A percentile compares a stretch with the other conserved stretches of the same genome.
Conservation (phyloP, 2,888 invertebrate species). For the Pelosia muscerda region DNA sequence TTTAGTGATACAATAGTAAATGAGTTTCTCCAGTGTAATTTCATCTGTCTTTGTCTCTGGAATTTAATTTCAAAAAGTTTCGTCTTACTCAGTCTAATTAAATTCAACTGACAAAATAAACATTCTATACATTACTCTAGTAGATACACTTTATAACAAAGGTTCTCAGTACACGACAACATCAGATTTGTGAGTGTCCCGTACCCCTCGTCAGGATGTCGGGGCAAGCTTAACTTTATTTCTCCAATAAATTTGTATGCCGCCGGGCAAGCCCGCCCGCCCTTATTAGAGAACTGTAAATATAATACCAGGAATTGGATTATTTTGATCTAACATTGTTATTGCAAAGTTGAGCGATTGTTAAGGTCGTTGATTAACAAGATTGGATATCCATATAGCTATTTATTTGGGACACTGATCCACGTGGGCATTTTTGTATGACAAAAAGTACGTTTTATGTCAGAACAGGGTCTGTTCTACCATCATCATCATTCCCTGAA, state of each 20-base stretch:
- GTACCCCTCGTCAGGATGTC: constrained; percentile 46
- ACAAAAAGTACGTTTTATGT: no score
- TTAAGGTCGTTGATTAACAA: not conserved
- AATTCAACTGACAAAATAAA: constrained; percentile 3
- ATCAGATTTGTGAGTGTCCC: constrained; percentile 29
- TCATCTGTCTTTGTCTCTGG: no score
- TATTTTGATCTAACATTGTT: constrained; percentile 38
- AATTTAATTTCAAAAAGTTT: not conserved
- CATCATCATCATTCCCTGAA: no score
- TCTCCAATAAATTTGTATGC: constrained; percentile 55
- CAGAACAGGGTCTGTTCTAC: no score
- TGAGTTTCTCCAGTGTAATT: no score
- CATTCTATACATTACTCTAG: constrained; percentile 12
- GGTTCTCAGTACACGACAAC: constrained; percentile 22
- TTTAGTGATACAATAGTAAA: no score
- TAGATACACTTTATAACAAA: constrained; percentile 19
- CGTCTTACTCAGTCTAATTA: not conserved
- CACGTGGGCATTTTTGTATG: not conserved
- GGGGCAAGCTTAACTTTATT: constrained; percentile 54
- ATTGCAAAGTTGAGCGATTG: constrained; percentile 6
- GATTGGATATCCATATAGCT: not conserved
- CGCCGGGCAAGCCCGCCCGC: constrained; percentile 32
- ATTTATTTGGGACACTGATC: no score
- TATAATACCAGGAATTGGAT: constrained; percentile 35
- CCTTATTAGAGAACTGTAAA: constrained; percentile 43